These are phyloP conservation scores for Carollia perspicillata DNA, from an alignment of 2,113 vertebrate species.

Conservation along the genomic window DNA sequence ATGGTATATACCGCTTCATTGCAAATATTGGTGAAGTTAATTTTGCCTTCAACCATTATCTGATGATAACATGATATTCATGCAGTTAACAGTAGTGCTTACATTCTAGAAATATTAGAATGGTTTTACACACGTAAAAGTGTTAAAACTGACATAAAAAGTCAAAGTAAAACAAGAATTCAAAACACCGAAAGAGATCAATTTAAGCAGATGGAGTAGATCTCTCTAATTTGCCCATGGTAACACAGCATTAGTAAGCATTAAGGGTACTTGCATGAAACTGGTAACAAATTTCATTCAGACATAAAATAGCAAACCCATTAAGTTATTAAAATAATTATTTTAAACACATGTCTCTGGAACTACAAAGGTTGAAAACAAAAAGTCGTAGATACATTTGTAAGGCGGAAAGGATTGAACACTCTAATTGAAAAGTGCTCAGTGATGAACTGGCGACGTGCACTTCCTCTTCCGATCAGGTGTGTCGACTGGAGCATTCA, in stretches of 20 bases:
- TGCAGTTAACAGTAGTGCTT: background rate
- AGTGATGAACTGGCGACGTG: background rate
- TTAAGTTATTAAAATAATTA: constrained; percentile 30
- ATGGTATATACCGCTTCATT: background rate
- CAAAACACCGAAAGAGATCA: background rate
- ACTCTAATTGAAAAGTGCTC: constrained; percentile 32
- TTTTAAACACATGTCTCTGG: constrained; percentile 28
- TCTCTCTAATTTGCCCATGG: background rate
- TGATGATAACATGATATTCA: background rate
- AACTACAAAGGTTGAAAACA: constrained; percentile 43
- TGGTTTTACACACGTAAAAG: background rate
- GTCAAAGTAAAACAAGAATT: constrained; percentile 13
- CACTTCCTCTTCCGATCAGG: constrained; percentile 26
- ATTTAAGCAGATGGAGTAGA: constrained; percentile 39
- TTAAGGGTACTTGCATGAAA: constrained; percentile 42
- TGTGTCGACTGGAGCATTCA: background rate
- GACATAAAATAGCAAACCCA: background rate
- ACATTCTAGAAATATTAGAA: background rate
- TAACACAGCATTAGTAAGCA: constrained; percentile 43
- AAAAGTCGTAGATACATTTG: constrained; percentile 42
- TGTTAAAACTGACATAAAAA: constrained; percentile 9
- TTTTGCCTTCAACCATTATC: background rate
- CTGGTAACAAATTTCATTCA: constrained; percentile 38
- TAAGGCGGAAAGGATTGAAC: background rate
- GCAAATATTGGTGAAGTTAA: constrained; percentile 20